Evolutionary conservation across 2,797 vertebrate species (phyloP).

Genomic region (Xiphorhynchus erythropygius): DNA sequence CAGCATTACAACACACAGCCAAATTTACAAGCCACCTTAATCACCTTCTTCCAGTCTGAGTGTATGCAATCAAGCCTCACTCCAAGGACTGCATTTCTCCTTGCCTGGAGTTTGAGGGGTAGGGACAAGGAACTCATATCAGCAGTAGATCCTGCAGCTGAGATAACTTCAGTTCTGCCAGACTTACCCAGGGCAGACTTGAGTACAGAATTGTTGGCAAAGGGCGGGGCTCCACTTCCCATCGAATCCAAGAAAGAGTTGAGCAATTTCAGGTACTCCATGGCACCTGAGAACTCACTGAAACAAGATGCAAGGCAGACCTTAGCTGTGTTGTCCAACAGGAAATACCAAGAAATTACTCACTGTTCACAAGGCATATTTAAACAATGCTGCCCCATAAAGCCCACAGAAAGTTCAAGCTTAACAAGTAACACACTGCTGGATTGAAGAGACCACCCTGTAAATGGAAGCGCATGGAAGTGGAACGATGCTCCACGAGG

Average conservation of each 20-base stretch:
- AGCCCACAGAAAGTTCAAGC: background rate
- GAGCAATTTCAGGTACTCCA: conserved; percentile 91
- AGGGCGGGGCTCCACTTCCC: conserved; percentile 80
- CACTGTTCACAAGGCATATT: background rate
- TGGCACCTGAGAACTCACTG: conserved; percentile 90
- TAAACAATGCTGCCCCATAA: background rate
- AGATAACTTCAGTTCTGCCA: background rate
- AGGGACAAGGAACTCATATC: background rate
- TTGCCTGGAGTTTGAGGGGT: background rate
- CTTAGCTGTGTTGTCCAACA: background rate
- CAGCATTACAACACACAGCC: background rate
- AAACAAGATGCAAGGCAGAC: conserved; percentile 24
- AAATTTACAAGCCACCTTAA: background rate
- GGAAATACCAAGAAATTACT: background rate
- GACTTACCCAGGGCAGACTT: conserved; percentile 77
- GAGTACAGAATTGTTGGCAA: conserved; percentile 73
- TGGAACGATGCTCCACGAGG: accelerated
- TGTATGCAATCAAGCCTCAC: background rate
- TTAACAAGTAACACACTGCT: background rate
- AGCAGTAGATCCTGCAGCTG: background rate
- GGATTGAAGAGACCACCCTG: background rate
- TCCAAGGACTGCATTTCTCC: background rate
- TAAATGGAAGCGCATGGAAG: accelerated
- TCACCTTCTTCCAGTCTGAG: background rate
- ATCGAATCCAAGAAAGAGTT: conserved; percentile 89